Conservation (phyloP, 2,888 invertebrate genomes). For the Sesia bembeciformis region DNA sequence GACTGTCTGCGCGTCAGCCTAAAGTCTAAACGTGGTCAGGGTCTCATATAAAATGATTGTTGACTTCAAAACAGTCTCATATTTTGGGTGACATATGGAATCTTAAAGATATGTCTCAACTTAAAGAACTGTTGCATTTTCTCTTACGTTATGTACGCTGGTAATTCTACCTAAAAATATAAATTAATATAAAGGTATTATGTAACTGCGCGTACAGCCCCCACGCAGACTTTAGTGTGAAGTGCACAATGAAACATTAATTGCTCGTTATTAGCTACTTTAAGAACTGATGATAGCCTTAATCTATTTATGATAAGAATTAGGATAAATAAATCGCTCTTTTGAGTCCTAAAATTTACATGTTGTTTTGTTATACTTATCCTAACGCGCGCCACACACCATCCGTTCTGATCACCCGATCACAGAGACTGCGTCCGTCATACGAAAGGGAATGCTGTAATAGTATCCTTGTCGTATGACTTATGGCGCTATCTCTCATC, state of each 20-base stretch:
- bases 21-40: constrained; percentile 5
- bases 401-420: too few species aligned
- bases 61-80: constrained; percentile 5
- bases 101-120: too few species aligned
- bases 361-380: constrained; percentile 40
- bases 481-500: too few species aligned
- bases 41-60: neutral
- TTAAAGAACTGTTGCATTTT: too few species aligned
- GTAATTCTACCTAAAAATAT: too few species aligned
- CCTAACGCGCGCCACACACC: neutral
- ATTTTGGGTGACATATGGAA: too few species aligned
- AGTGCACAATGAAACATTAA: constrained; percentile 19
- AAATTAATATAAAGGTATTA: too few species aligned
- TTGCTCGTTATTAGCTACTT: constrained; percentile 48
- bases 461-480: too few species aligned
- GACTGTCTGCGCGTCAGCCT: constrained; percentile 10
- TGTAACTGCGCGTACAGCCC: neutral
- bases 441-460: too few species aligned
- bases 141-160: too few species aligned
- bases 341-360: constrained; percentile 67
- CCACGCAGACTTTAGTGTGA: constrained; percentile 16
- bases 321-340: constrained; percentile 70
- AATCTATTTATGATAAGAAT: constrained; percentile 70
- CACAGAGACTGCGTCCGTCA: neutral
- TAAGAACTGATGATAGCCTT: constrained; percentile 73